Evolutionary conservation across 2,888 invertebrate species (phyloP).

Genomic region (Julus scanicus): DNA sequence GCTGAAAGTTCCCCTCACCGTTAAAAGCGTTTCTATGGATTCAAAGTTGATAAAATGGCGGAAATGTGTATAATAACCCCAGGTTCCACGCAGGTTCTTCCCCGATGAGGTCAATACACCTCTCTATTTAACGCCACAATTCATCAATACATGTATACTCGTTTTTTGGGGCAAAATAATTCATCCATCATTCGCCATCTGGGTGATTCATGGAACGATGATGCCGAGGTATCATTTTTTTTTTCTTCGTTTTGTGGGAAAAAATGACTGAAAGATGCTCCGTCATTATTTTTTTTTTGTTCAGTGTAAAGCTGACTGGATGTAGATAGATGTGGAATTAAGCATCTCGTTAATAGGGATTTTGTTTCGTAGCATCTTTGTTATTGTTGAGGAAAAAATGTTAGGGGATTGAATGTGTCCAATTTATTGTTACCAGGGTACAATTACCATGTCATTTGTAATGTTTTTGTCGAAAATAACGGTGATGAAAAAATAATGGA

Average conservation of each 20-base stretch:
- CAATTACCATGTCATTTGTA: neutral
- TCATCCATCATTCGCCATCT: neutral
- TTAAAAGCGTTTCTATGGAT: neutral
- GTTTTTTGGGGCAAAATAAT: neutral
- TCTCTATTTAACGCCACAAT: constrained; percentile 1
- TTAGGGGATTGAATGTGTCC: neutral
- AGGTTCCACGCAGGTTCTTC: neutral
- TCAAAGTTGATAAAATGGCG: constrained; percentile 16
- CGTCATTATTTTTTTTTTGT: neutral
- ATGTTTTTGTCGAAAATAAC: neutral
- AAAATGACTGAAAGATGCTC: constrained; percentile 16
- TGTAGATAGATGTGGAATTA: neutral
- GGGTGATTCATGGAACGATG: constrained; percentile 2
- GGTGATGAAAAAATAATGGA: constrained; percentile 29
- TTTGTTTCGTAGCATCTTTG: neutral
- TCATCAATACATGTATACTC: constrained; percentile 18
- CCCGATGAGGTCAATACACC: neutral
- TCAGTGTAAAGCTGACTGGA: neutral
- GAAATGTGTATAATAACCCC: constrained; percentile 36
- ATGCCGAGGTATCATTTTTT: neutral
- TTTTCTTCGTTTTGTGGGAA: neutral
- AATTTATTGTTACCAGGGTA: neutral
- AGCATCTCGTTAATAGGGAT: constrained; percentile 16
- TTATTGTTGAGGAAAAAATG: neutral
- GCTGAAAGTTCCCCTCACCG: neutral